Evolutionary conservation across 2,888 invertebrate species (phyloP).

Genomic region (Rhagonycha fulva): DNA sequence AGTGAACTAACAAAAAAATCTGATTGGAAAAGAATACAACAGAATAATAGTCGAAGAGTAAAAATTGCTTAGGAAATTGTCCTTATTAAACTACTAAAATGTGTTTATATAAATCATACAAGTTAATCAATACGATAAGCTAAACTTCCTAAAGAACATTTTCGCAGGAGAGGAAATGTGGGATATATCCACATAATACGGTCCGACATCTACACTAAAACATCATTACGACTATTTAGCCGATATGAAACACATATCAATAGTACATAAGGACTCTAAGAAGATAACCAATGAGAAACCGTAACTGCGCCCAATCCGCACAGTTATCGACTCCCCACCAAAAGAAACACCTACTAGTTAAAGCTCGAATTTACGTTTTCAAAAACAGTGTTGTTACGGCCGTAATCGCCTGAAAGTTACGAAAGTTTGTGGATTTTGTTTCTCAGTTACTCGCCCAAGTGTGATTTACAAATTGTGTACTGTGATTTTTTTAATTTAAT

Average conservation of each 20-base stretch:
- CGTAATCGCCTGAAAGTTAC: background rate
- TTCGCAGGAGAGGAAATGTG: conserved; percentile 44
- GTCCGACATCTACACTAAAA: conserved; percentile 52
- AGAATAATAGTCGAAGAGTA: background rate
- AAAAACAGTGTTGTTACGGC: background rate
- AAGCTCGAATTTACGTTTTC: background rate
- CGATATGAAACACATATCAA: conserved; percentile 40
- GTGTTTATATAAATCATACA: conserved; percentile 46
- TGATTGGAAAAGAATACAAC: background rate
- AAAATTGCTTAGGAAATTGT: background rate
- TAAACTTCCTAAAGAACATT: conserved; percentile 24
- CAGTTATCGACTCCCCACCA: conserved; percentile 34
- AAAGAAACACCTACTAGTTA: conserved; percentile 15
- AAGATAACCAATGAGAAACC: conserved; percentile 49
- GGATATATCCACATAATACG: conserved; percentile 50
- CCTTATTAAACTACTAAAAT: conserved; percentile 35
- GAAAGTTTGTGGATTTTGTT: background rate
- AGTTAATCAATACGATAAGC: conserved; percentile 51
- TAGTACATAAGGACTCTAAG: conserved; percentile 36
- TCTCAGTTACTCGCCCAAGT: background rate
- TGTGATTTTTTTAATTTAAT: background rate
- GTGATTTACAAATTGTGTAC: background rate
- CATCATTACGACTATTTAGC: conserved; percentile 48
- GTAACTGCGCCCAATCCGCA: conserved; percentile 49
- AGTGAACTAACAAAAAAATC: background rate